Evolutionary conservation across 2,113 vertebrate genomes (phyloP).

Genomic region (Neolamprologus caudopunctatus): DNA sequence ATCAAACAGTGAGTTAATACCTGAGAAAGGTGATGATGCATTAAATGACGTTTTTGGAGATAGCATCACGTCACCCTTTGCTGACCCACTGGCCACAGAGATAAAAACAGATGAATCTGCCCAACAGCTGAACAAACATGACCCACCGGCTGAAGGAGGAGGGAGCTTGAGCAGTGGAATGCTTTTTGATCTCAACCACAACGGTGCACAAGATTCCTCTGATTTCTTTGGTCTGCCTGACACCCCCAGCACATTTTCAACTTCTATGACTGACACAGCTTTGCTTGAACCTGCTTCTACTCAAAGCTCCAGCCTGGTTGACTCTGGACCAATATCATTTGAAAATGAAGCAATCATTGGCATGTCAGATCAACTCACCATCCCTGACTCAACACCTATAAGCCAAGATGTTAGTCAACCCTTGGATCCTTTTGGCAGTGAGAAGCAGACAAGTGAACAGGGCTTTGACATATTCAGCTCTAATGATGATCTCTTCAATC

Average conservation of each 20-base stretch:
- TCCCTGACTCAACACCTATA: not conserved
- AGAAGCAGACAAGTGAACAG: not conserved
- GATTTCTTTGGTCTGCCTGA: not conserved
- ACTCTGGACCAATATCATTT: not conserved
- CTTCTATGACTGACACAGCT: not conserved
- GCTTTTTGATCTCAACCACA: not conserved
- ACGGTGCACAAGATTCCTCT: not conserved
- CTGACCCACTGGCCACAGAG: not conserved
- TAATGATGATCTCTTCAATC: not conserved
- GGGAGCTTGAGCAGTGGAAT: not conserved
- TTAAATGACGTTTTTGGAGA: not conserved
- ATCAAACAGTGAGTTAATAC: not conserved
- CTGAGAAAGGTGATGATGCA: not conserved
- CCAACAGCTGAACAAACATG: not conserved
- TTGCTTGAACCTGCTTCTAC: not conserved
- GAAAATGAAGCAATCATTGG: not conserved
- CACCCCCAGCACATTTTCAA: not conserved
- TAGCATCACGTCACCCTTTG: not conserved
- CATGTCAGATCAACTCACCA: not conserved
- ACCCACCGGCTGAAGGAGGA: not conserved
- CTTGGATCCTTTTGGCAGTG: not conserved
- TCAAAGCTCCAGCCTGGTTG: not conserved
- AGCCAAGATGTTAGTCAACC: not conserved
- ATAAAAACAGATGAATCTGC: not conserved
- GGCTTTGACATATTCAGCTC: constrained; percentile 58